A percentile compares a stretch with the other conserved stretches of the same genome.
phyloP scores from a whole-genome alignment of 2,888 invertebrate species.

The Cheilosia vernalis region DNA sequence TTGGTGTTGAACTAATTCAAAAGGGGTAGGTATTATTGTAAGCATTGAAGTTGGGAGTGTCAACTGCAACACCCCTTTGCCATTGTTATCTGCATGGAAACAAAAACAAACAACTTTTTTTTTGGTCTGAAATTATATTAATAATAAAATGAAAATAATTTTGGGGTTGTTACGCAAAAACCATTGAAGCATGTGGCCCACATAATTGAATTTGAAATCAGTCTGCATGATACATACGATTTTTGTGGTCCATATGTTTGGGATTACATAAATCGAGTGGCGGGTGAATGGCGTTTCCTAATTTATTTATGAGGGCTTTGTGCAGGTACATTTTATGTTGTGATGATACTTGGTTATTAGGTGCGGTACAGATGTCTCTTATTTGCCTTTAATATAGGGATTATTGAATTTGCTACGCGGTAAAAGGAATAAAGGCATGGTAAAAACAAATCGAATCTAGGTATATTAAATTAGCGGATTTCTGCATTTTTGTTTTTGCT shows the following conservation, averaged over 20 bases:
- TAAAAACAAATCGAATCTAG: too few relatives aligned
- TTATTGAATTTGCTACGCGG: not conserved
- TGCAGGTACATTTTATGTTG: not conserved
- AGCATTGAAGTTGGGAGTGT: not conserved
- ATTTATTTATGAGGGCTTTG: conserved; percentile 37
- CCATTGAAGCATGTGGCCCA: conserved; percentile 57
- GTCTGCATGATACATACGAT: conserved; percentile 15
- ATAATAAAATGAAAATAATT: conserved; percentile 30
- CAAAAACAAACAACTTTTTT: conserved; percentile 18
- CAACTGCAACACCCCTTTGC: conserved; percentile 27
- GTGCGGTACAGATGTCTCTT: conserved; percentile 7
- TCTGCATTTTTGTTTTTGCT: too few relatives aligned
- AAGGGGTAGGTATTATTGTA: not conserved
- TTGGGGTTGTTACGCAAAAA: conserved; percentile 19
- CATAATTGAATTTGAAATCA: conserved; percentile 67
- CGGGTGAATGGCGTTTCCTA: conserved; percentile 10
- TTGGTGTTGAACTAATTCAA: conserved; percentile 39
- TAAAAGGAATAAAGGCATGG: too few relatives aligned
- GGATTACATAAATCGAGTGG: conserved; percentile 31
- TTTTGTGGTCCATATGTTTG: conserved; percentile 51
- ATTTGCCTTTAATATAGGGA: not conserved
- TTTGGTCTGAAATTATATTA: conserved; percentile 33
- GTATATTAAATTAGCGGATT: too few relatives aligned
- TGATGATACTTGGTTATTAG: conserved; percentile 12
- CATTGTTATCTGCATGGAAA: not conserved